phyloP scores from a whole-genome alignment of 2,113 vertebrate species.

The Lucifuga dentata region DNA sequence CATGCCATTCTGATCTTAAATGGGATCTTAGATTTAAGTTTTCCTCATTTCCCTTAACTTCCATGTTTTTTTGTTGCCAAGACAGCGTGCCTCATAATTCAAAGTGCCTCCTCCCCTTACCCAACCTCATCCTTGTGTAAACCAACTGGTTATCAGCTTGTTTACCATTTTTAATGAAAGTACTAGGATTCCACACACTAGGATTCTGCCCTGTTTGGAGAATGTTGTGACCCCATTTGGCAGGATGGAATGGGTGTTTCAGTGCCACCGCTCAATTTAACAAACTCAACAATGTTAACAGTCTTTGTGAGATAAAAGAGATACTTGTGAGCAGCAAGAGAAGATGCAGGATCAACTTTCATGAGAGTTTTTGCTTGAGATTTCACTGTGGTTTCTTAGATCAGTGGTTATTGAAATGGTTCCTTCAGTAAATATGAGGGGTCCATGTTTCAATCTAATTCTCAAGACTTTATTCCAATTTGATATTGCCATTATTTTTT shows the following conservation, averaged over 20 bases:
- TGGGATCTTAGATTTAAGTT: slow-evolving; percentile 29
- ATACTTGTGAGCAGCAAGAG: too few relatives aligned
- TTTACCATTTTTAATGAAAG: slow-evolving; percentile 72
- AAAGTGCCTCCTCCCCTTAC: slow-evolving; percentile 15
- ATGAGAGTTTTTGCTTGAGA: too few relatives aligned
- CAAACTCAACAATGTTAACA: slow-evolving; percentile 48
- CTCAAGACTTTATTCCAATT: too few relatives aligned
- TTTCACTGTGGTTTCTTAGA: too few relatives aligned
- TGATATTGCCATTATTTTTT: too few relatives aligned
- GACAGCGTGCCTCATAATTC: slow-evolving; percentile 5
- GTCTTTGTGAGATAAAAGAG: not conserved
- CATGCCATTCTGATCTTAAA: slow-evolving; percentile 12
- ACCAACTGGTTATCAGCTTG: slow-evolving; percentile 47
- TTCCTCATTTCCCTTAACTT: slow-evolving; percentile 26
- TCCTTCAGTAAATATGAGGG: too few relatives aligned
- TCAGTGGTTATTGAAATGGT: too few relatives aligned
- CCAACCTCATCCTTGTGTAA: slow-evolving; percentile 44
- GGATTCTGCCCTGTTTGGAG: slow-evolving; percentile 37
- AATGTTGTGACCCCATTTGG: slow-evolving; percentile 37
- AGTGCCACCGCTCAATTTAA: slow-evolving; percentile 61
- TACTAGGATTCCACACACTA: slow-evolving; percentile 65
- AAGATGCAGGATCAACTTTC: too few relatives aligned
- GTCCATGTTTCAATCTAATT: too few relatives aligned
- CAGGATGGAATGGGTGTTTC: slow-evolving; percentile 61
- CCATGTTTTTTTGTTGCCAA: slow-evolving; percentile 6